Percentiles rank a stretch among this genome's conserved stretches.
phyloP scores from a whole-genome alignment of 2,113 vertebrate genomes.

The Lathamus discolor region DNA sequence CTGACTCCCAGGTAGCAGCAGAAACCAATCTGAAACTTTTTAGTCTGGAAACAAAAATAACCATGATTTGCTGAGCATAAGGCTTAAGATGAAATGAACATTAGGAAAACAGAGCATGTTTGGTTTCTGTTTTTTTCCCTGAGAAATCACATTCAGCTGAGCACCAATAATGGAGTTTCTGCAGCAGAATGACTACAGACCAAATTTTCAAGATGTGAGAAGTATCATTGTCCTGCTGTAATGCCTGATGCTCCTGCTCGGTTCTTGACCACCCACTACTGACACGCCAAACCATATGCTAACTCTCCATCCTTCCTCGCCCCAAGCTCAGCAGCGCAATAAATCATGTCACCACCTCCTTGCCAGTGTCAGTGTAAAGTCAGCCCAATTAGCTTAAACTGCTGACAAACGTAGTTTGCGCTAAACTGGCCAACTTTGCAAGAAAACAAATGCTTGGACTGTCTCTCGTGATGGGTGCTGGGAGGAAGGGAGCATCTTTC shows the following conservation, averaged over 20 bases:
- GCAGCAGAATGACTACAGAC: neutral
- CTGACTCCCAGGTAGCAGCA: neutral
- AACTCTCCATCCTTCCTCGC: neutral
- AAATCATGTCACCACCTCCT: constrained; percentile 46
- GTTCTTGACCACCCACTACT: neutral
- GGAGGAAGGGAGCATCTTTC: neutral
- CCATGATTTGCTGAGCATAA: neutral
- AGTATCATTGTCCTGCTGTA: neutral
- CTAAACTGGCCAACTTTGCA: neutral
- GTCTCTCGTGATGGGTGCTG: neutral
- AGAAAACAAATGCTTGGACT: neutral
- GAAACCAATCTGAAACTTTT: neutral
- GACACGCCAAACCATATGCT: neutral
- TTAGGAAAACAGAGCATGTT: neutral
- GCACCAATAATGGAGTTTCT: neutral
- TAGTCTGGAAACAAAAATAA: neutral
- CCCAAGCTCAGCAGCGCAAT: neutral
- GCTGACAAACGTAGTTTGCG: neutral
- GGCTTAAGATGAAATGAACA: neutral
- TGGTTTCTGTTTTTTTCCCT: neutral
- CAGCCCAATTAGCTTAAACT: constrained; percentile 45
- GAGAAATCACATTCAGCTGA: neutral
- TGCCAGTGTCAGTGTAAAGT: constrained; percentile 28
- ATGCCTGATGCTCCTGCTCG: neutral
- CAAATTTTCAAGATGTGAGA: neutral